Evolutionary conservation across 2,888 invertebrate species (phyloP).

Genomic region (Uloborus plumipes): DNA sequence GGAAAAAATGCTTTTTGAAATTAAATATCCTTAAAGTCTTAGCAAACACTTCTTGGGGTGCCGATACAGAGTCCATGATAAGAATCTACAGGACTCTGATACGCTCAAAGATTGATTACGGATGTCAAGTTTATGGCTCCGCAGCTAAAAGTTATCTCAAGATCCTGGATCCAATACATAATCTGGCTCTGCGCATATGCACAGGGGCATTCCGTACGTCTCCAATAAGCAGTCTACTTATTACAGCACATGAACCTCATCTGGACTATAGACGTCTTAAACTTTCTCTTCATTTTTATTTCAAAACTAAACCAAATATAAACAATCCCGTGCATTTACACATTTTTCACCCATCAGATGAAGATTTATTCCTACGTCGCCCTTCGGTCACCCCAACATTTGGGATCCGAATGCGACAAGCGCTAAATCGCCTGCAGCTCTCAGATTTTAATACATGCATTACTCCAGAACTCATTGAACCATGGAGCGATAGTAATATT

Average conservation of each 20-base stretch:
- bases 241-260: neutral
- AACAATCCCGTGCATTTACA: neutral
- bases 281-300: neutral
- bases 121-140: neutral
- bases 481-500: too few relatives aligned
- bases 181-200: neutral
- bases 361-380: too few relatives aligned
- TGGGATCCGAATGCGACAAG: too few relatives aligned
- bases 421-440: too few relatives aligned
- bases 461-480: too few relatives aligned
- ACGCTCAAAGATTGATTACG: neutral
- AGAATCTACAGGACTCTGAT: neutral
- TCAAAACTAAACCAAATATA: neutral
- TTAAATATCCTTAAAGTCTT: neutral
- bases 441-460: too few relatives aligned
- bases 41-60: neutral
- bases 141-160: neutral
- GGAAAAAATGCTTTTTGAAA: neutral
- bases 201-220: neutral
- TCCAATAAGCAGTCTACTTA: neutral
- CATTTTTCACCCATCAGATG: too few relatives aligned
- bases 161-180: neutral
- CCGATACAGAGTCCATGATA: neutral
- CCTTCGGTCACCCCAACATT: too few relatives aligned
- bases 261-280: neutral